Base-by-base conservation (phyloP, 2,888 invertebrate species). In the Dichetophora obliterata region DNA sequence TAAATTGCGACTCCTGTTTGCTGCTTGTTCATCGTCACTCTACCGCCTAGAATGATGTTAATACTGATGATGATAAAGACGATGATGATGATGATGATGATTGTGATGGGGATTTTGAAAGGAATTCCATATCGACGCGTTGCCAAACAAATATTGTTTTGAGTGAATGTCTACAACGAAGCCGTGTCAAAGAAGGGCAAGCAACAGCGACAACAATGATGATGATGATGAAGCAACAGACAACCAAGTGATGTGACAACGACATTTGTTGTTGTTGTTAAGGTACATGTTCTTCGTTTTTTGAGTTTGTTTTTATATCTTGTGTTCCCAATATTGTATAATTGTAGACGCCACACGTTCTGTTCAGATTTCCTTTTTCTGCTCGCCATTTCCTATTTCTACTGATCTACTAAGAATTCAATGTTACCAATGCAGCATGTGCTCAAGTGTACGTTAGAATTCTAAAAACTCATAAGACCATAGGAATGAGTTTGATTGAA, bases 181-280 rank as follows among this genome's bases (percentile, higher is more conserved):
- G 52, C 5, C 1, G 11, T 16, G 43, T 43, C 68, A 27, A 50
- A 68, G 37, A 27, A 27, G 52, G n/a, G 34, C 31, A 31, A 68
- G 31, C 61, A 19, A 19, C 59, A 22, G 22, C 69, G n/a, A 9
- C 61, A 31, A 31, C 14, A 31, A 63, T 34, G n/a, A 14, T 27
- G 59, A 59, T n/a, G 37, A 19, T 19, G 66, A 43, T 22, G 48
- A 48, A 37, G 48, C 19, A 11, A 31, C 22, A 6, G 37, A 65
- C 65, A 43, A 19, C 24, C 43, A 34, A 76, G 61, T 76, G 77
- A 85, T 84, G 85, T 85, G 86, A 85, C 86, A 85, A 85, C 84
- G 85, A 85, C 85, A 85, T 85, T 85, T 85, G 86, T 85, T 85
- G 85, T 85, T 82, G 66, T 43, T 48, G 63, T 85, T 82, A 57